These are phyloP conservation scores for Amphiura filiformis DNA, from an alignment of 35 echinoderm and acorn worm genomes.

Conservation along the genomic window DNA sequence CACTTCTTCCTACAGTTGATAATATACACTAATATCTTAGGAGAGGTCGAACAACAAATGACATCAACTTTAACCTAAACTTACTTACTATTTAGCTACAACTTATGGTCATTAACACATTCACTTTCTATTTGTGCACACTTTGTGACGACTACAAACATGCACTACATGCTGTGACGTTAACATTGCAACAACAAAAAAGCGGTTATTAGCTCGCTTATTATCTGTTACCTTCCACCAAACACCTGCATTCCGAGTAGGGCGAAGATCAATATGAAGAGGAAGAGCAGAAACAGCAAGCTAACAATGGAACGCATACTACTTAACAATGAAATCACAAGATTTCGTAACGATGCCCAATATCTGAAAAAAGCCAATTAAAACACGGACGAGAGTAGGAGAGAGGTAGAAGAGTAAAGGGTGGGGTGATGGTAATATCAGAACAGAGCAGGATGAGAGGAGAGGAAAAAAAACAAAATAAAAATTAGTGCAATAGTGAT, in stretches of 20 bases:
- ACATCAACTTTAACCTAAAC: too few relatives aligned
- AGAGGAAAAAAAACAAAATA: background rate
- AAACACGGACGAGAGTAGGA: too few relatives aligned
- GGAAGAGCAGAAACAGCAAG: constrained; percentile 96
- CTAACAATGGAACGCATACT: constrained; percentile 98
- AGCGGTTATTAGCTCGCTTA: background rate
- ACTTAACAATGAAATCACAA: constrained; percentile 86
- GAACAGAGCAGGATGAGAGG: background rate
- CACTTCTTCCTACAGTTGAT: too few relatives aligned
- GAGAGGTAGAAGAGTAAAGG: constrained; percentile 16
- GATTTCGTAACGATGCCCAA: constrained; percentile 37
- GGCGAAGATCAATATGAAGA: constrained; percentile 95
- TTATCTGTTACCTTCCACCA: constrained; percentile 83
- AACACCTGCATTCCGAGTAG: constrained; percentile 98
- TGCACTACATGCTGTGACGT: background rate
- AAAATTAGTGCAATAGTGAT: background rate
- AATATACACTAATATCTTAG: too few relatives aligned
- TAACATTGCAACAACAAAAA: too few relatives aligned
- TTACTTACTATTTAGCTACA: too few relatives aligned
- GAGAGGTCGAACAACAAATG: too few relatives aligned
- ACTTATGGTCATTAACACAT: too few relatives aligned
- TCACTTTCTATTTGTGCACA: background rate
- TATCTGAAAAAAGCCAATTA: constrained; percentile 24
- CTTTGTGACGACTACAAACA: background rate
- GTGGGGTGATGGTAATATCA: background rate